Evolutionary conservation across 1,140 invertebrate species (phyloP).

Genomic region (Megalopta genalis): DNA sequence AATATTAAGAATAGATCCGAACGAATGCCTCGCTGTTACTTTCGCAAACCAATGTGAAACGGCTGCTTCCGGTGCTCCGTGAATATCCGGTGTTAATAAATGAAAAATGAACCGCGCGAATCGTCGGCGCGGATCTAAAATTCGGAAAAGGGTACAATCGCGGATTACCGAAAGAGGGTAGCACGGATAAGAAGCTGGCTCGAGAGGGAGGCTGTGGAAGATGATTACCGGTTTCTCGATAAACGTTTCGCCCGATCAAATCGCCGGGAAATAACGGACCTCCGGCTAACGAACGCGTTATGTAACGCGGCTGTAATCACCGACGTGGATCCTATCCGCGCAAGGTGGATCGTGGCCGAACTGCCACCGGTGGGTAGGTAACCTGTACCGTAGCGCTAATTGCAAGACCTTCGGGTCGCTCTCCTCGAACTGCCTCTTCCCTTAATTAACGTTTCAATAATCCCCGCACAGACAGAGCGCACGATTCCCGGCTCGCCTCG

Average conservation of each 20-base stretch:
- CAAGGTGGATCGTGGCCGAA: constrained; percentile 47
- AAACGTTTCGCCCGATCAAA: constrained; percentile 64
- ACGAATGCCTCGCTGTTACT: no score
- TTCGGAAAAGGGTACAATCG: not conserved
- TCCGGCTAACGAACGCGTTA: constrained; percentile 60
- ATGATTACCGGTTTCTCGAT: constrained; percentile 62
- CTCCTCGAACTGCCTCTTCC: constrained; percentile 24
- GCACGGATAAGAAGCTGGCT: not conserved
- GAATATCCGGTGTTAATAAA: no score
- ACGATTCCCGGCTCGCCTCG: not conserved
- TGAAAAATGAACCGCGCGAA: no score
- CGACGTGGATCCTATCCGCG: constrained; percentile 49
- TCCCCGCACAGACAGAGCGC: not conserved
- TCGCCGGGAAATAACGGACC: constrained; percentile 55
- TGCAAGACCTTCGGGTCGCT: constrained; percentile 56
- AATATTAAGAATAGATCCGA: no score
- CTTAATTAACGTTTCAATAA: constrained; percentile 66
- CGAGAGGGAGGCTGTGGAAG: not conserved
- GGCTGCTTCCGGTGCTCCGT: no score
- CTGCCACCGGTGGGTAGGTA: constrained; percentile 18
- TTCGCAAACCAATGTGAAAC: no score
- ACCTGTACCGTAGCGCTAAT: constrained; percentile 53
- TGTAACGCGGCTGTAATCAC: constrained; percentile 67
- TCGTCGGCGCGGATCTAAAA: no score
- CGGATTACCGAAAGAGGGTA: not conserved